Percentiles rank a stretch among this genome's conserved stretches.
Conservation (phyloP, 2,888 invertebrate species). For the Lysandra coridon region DNA sequence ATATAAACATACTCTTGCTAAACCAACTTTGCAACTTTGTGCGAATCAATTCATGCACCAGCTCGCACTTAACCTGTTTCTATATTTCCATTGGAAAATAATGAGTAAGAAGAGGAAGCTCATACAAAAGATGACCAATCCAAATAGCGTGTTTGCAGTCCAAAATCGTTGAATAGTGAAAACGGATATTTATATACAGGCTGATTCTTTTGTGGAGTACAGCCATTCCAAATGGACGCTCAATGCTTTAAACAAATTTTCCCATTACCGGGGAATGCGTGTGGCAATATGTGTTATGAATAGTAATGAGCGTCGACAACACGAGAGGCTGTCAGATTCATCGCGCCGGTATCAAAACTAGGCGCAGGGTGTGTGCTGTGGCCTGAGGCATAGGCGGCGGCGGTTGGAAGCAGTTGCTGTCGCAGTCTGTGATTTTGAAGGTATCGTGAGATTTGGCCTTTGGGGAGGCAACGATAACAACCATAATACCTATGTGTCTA, state of each 20-base stretch:
- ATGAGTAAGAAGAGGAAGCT: too few species aligned
- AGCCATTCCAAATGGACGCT: not conserved
- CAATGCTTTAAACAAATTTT: not conserved
- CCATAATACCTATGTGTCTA: too few species aligned
- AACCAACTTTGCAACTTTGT: too few species aligned
- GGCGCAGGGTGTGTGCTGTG: constrained; percentile 35
- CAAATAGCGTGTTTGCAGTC: too few species aligned
- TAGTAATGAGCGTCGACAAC: constrained; percentile 36
- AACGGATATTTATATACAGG: not conserved
- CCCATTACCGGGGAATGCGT: constrained; percentile 3
- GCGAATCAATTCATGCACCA: not conserved
- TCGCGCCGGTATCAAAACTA: constrained; percentile 52
- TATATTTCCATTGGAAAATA: too few species aligned
- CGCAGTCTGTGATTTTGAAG: too few species aligned
- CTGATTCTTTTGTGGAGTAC: not conserved
- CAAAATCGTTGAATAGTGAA: too few species aligned
- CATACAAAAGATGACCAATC: too few species aligned
- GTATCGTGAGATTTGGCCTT: too few species aligned
- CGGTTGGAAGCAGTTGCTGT: not conserved
- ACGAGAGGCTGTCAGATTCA: constrained; percentile 54
- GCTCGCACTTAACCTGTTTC: not conserved
- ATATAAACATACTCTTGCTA: too few species aligned
- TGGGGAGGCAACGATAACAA: too few species aligned
- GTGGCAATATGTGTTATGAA: constrained; percentile 38
- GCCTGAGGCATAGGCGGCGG: not conserved